A percentile compares a stretch with the other conserved stretches of the same genome.
Evolutionary conservation across 2,888 invertebrate species (phyloP).

Genomic region (Margaritifera margaritifera): DNA sequence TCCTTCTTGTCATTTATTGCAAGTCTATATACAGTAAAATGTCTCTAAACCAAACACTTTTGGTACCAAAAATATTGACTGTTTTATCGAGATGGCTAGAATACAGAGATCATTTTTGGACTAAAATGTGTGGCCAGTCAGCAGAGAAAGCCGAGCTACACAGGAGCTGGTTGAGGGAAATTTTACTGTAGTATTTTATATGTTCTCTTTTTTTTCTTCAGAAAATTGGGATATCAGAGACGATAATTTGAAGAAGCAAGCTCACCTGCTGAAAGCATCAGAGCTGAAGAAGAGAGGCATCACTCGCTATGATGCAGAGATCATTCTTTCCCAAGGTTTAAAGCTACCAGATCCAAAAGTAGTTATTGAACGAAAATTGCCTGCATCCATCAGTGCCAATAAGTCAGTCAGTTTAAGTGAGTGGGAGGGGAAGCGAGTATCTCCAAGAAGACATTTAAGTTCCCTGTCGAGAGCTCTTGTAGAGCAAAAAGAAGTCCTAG

Average conservation of each 20-base stretch:
- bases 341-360: constrained; percentile 62
- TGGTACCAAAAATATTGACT: no score
- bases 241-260: constrained; percentile 65
- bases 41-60: no score
- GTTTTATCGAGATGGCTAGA: no score
- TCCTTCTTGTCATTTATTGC: no score
- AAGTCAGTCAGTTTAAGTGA: constrained; percentile 33
- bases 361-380: constrained; percentile 38
- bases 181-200: no score
- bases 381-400: constrained; percentile 16
- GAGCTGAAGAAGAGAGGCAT: constrained; percentile 69
- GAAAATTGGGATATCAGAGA: constrained; percentile 68
- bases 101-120: no score
- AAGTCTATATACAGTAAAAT: no score
- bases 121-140: no score
- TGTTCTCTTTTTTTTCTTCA: constrained; percentile 15
- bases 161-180: no score
- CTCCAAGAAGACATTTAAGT: constrained; percentile 34
- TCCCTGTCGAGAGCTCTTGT: constrained; percentile 22
- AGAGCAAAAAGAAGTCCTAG: constrained; percentile 5
- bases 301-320: constrained; percentile 71
- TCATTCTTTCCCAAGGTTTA: constrained; percentile 66
- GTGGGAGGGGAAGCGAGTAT: constrained; percentile 25
- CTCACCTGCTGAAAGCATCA: constrained; percentile 64
- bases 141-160: no score